phyloP scores from a whole-genome alignment of 2,888 invertebrate species.

The Sesia apiformis region DNA sequence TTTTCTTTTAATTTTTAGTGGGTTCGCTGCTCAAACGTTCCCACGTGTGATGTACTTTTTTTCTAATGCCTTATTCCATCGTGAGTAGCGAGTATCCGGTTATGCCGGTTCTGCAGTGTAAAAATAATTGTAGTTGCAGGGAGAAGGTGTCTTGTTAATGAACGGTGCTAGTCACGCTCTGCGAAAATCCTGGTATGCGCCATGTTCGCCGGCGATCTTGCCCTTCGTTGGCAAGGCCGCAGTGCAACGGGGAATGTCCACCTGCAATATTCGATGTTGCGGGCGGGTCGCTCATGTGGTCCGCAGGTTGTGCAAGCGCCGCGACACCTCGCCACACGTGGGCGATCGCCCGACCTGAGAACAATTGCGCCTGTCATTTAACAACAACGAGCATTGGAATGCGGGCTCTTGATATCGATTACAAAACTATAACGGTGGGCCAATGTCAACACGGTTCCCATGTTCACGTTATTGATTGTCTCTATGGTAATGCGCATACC shows the following conservation, averaged over 20 bases:
- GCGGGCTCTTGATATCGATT: slow-evolving; percentile 61
- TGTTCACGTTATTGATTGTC: slow-evolving; percentile 40
- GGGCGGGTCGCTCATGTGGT: slow-evolving; percentile 19
- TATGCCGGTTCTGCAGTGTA: slow-evolving; percentile 6
- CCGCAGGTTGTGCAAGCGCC: slow-evolving; percentile 46
- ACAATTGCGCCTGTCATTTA: slow-evolving; percentile 55
- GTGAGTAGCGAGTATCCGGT: slow-evolving; percentile 8
- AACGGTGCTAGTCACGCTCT: slow-evolving; percentile 22
- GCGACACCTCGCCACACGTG: slow-evolving; percentile 40
- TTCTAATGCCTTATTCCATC: slow-evolving; percentile 2
- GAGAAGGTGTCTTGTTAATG: slow-evolving; percentile 12
- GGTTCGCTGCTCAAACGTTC: slow-evolving; percentile 23
- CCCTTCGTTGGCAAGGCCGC: slow-evolving; percentile 40
- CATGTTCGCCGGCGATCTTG: slow-evolving; percentile 18
- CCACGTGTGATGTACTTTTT: slow-evolving; percentile 18
- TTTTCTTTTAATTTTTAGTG: slow-evolving; percentile 4
- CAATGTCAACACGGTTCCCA: slow-evolving; percentile 66
- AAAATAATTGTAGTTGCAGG: slow-evolving; percentile 9
- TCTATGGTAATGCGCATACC: slow-evolving; percentile 48
- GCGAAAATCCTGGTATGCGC: slow-evolving; percentile 22
- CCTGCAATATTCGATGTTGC: slow-evolving; percentile 41
- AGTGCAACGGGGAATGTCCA: slow-evolving; percentile 22
- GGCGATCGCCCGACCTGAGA: slow-evolving; percentile 40
- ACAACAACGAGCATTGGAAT: slow-evolving; percentile 50
- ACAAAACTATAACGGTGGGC: slow-evolving; percentile 63